A percentile compares a stretch with the other conserved stretches of the same genome.
These are phyloP conservation scores for Kryphioiulus occultus DNA, from an alignment of 2,888 invertebrate species.

Conservation along the genomic window DNA sequence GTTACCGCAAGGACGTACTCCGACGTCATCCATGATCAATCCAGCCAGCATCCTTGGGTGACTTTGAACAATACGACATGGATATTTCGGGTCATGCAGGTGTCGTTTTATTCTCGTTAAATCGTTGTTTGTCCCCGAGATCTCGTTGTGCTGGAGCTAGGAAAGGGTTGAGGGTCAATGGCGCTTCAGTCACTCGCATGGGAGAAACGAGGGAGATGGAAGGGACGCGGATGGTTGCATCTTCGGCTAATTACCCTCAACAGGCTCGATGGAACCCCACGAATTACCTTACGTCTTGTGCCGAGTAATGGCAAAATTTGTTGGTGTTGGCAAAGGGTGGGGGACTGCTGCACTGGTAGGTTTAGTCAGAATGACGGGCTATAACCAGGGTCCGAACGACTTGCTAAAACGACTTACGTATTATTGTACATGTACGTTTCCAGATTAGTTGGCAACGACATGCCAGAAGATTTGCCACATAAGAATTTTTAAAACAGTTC, in stretches of 20 bases:
- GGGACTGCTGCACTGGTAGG: background rate
- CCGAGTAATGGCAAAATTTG: background rate
- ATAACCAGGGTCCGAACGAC: background rate
- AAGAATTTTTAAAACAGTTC: too few relatives aligned
- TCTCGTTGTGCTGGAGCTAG: background rate
- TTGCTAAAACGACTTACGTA: too few relatives aligned
- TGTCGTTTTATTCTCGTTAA: background rate
- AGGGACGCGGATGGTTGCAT: slow-evolving; percentile 10
- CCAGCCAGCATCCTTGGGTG: too few relatives aligned
- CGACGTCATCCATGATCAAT: too few relatives aligned
- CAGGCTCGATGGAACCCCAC: background rate
- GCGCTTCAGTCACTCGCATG: background rate
- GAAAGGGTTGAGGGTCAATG: background rate
- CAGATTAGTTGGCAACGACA: too few relatives aligned
- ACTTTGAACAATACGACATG: too few relatives aligned
- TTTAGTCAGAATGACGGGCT: background rate
- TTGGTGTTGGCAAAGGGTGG: background rate
- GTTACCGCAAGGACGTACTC: too few relatives aligned
- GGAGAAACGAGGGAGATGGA: too few relatives aligned
- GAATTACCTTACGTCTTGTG: background rate
- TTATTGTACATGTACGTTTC: too few relatives aligned
- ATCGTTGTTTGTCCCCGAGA: background rate
- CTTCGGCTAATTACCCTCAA: slow-evolving; percentile 26
- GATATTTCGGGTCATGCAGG: background rate
- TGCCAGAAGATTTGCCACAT: too few relatives aligned